Evolutionary conservation across 2,797 vertebrate genomes (phyloP), one percentile per base, ranked within the genome.

Genomic region (Steatocranus sp.): DNA sequence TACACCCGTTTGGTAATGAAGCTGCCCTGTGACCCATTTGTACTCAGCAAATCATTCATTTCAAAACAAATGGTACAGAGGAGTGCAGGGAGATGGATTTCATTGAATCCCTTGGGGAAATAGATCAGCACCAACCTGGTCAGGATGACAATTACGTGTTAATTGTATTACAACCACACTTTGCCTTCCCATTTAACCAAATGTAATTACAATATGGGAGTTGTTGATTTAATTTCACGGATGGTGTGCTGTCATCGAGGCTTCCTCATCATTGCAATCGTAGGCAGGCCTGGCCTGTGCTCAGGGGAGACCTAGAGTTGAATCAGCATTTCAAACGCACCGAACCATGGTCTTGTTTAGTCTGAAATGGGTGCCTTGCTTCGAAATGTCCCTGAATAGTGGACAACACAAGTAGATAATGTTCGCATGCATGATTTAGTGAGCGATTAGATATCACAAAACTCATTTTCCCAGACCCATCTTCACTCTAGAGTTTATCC

Each of bases 191-290:
- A 92, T 96, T 95, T 93, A 94, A 91, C 90, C 88, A 94, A 96
- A 94, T 95, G 91, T 95, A 96, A 96, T 96, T 96, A 95, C 93
- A 94, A 94, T 91, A 90, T 90, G 89, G 87, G 91, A 94, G 93
- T 93, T 95, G 93, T 94, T 95, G 93, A 93, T 96, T 95, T 91
- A 94, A 96, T 96, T 96, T 97, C 94, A 96, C 94, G 94, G 91
- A 91, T 94, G 95, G 92, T 23, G 90, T 90, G 74, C 89, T 86
- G 91, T 94, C 94, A 86, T 88, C 3, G 82, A 86, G 86, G 79
- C 90, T 89, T 80, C 90, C 91, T 84, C 81, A 27, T 87, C 68
- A 75, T 83, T 79, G 88, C 79, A 56, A 83, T 89, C 86, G 34
- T 83, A 70, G 88, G 89, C 90, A 79, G 79, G 70, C 78, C 89